Conservation (phyloP, 2,888 invertebrate genomes). For the Eupithecia pulchellata region DNA sequence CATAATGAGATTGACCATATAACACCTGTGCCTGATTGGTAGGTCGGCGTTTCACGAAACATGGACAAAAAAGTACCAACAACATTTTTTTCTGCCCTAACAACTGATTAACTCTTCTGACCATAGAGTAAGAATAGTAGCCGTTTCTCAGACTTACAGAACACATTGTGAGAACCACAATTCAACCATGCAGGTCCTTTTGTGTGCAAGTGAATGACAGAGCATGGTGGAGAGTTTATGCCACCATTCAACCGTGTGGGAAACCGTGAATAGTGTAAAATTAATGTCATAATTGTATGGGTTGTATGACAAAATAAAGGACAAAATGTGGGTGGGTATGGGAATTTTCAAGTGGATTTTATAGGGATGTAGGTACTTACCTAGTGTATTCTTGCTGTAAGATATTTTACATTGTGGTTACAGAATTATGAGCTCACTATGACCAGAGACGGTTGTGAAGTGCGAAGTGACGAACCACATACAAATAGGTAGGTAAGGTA, state of each 20-base stretch:
- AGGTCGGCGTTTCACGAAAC: not conserved
- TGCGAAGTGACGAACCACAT: no score
- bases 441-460: no score
- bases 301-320: constrained; percentile 21
- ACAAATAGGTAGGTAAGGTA: no score
- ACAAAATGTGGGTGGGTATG: constrained; percentile 8
- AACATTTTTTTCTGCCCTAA: not conserved
- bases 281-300: constrained; percentile 31
- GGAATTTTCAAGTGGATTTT: constrained; percentile 14
- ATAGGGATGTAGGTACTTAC: not conserved
- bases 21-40: no score
- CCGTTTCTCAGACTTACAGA: constrained; percentile 17
- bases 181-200: constrained; percentile 29
- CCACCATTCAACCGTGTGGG: constrained; percentile 58
- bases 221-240: constrained; percentile 50
- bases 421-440: not conserved
- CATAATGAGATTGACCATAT: not conserved
- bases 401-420: not conserved
- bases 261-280: constrained; percentile 44
- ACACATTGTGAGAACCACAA: constrained; percentile 39
- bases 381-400: not conserved
- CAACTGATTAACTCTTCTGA: constrained; percentile 24
- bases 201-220: constrained; percentile 30
- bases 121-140: no score
- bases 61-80: not conserved